Evolutionary conservation across 2,113 vertebrate species (phyloP).

Genomic region (Phalacrocorax pelagicus): DNA sequence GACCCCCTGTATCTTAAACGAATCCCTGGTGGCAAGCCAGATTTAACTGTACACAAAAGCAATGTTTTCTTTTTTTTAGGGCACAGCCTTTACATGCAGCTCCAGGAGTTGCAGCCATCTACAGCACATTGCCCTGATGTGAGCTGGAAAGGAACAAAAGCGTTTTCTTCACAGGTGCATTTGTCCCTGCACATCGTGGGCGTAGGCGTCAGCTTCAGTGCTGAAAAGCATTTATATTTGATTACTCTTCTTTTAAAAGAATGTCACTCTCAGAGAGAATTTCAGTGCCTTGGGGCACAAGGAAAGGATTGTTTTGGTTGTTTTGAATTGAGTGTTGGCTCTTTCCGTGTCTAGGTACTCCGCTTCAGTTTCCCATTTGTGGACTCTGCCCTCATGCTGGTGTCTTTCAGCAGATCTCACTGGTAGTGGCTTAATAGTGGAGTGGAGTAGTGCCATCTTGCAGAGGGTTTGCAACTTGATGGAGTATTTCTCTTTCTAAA

Average conservation of each 20-base stretch:
- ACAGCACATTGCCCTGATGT: background rate
- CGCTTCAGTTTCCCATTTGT: background rate
- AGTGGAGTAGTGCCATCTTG: background rate
- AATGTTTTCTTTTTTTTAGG: background rate
- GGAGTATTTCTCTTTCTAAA: background rate
- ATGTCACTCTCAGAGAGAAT: background rate
- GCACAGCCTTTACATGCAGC: background rate
- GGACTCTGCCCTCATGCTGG: fast-evolving
- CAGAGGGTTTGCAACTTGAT: background rate
- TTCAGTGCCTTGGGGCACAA: background rate
- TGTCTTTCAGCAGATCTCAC: background rate
- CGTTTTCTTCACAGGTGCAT: background rate
- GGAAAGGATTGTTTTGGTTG: background rate
- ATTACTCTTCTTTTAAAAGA: background rate
- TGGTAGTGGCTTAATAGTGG: background rate
- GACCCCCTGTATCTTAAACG: background rate
- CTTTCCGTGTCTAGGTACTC: background rate
- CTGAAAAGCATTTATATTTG: background rate
- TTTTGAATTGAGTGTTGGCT: background rate
- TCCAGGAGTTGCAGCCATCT: background rate
- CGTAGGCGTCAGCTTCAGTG: background rate
- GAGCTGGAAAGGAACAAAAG: background rate
- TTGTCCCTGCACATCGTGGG: fast-evolving
- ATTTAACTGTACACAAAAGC: background rate
- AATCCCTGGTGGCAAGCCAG: background rate